A percentile compares a stretch with the other conserved stretches of the same genome.
These are phyloP conservation scores for Euproctis similis DNA, from an alignment of 2,888 invertebrate species.

Conservation along the genomic window DNA sequence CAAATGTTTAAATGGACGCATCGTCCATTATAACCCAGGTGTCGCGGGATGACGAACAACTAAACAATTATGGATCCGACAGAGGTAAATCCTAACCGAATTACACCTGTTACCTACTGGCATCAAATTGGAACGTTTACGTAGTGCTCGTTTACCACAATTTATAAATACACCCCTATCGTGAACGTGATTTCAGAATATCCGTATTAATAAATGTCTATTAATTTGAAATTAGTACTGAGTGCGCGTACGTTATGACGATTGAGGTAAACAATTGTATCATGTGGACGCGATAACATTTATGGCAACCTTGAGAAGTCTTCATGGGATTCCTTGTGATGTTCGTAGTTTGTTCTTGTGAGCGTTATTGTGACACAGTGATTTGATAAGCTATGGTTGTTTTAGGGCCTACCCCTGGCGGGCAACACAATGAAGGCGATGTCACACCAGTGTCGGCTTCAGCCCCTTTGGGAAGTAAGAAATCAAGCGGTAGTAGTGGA, in stretches of 20 bases:
- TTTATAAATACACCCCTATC: constrained; percentile 54
- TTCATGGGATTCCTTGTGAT: constrained; percentile 36
- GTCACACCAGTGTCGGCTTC: constrained; percentile 70
- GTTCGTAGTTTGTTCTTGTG: constrained; percentile 23
- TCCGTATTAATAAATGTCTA: constrained; percentile 31
- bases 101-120: constrained; percentile 73
- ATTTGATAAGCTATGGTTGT: constrained; percentile 47
- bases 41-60: constrained; percentile 97
- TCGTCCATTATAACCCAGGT: constrained; percentile 99
- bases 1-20: constrained; percentile 91
- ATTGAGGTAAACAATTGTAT: constrained; percentile 64
- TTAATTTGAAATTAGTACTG: constrained; percentile 32
- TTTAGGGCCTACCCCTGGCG: constrained; percentile 75
- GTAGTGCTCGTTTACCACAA: constrained; percentile 55
- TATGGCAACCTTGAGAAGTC: constrained; percentile 63
- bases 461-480: constrained; percentile 61
- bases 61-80: constrained; percentile 93
- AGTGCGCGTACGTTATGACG: constrained; percentile 41
- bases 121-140: constrained; percentile 71
- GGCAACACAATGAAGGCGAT: constrained; percentile 73
- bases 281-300: constrained; percentile 59
- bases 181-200: constrained; percentile 35
- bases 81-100: constrained; percentile 85
- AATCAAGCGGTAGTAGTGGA: constrained; percentile 76
- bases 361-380: constrained; percentile 24